Conservation (phyloP, 2,797 vertebrate genomes). For the Xiphophorus birchmanni region DNA sequence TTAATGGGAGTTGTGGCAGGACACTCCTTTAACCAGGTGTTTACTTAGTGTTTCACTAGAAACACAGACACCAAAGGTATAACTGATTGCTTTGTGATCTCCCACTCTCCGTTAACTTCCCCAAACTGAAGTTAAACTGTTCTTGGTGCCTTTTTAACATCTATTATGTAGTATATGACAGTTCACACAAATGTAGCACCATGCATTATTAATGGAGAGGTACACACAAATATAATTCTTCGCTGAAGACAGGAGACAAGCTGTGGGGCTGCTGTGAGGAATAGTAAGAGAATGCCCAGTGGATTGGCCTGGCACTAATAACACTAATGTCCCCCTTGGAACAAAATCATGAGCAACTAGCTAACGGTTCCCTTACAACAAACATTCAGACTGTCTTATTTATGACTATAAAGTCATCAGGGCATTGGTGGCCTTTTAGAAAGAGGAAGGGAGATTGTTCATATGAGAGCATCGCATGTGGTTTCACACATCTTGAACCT, state of each 20-base stretch:
- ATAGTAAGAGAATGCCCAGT: constrained; percentile 56
- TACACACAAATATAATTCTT: constrained; percentile 75
- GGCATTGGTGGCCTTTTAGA: constrained; percentile 74
- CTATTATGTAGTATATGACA: constrained; percentile 84
- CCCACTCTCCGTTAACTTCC: constrained; percentile 48
- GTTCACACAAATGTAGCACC: constrained; percentile 83
- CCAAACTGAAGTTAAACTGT: constrained; percentile 76
- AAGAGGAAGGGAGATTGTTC: constrained; percentile 59
- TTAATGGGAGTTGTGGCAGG: constrained; percentile 75
- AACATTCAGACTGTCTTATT: constrained; percentile 62
- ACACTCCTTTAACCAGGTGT: constrained; percentile 59
- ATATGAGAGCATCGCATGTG: not conserved
- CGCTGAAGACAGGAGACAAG: constrained; percentile 67
- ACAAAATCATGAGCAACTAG: constrained; percentile 49
- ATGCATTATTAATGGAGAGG: constrained; percentile 88
- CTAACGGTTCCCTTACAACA: constrained; percentile 65
- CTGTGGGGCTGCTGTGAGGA: constrained; percentile 73
- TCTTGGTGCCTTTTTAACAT: constrained; percentile 84
- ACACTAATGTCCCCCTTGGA: constrained; percentile 59
- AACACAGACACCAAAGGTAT: constrained; percentile 56
- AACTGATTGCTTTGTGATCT: constrained; percentile 49
- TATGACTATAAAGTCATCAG: constrained; percentile 68
- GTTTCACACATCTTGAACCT: not conserved
- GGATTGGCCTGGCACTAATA: constrained; percentile 56
- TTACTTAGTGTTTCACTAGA: constrained; percentile 72